Base-by-base conservation (phyloP, 1,140 invertebrate genomes). In the Anastrepha ludens region DNA sequence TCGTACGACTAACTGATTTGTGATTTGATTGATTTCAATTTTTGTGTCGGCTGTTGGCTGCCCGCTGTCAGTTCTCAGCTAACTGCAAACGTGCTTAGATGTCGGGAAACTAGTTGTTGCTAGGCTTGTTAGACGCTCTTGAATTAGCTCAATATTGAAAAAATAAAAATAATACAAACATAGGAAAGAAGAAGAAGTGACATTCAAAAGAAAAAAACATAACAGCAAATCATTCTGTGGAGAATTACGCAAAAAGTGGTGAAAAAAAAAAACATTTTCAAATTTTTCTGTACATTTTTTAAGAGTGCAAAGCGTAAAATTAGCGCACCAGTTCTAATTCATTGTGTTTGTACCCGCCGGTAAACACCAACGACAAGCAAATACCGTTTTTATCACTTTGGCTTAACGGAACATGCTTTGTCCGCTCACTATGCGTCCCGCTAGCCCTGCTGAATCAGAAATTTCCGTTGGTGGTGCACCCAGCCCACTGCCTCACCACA, bases 391-490 rank as follows among this genome's bases (percentile, higher is more conserved):
- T 9, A 81, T 4, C 74, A 11, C n/a, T 2, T 81, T 11, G 47
- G 74, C 47, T 81, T 55, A 81, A 20, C 74, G 44, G 41, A 70
- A 91, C 90, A 93, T 93, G 92, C 92, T 93, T 91, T 93, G 92
- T 90, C 92, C 91, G 89, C 91, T 92, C 87, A 91, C 92, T 70
- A 92, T 93, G 90, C 90, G 92, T 86, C 87, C 93, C 93, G 89
- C 94, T 94, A 90, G 94, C 94, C 91, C 95, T 94, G 89, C 95
- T 95, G 90, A 92, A 89, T 93, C 92, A 88, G 96, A 96, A 92
- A 96, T 96, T 88, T 96, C 96, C 90, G 96, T 96, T 86, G 96
- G 96, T 86, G 96, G 96, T 3, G 96, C 96, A 89, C 96, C 96
- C 39, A 96, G 95, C 88, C 96, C 96, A 2, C 88, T 95, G 91